Evolutionary conservation across 1,140 invertebrate species (phyloP).

Genomic region (Zaprionus capensis): DNA sequence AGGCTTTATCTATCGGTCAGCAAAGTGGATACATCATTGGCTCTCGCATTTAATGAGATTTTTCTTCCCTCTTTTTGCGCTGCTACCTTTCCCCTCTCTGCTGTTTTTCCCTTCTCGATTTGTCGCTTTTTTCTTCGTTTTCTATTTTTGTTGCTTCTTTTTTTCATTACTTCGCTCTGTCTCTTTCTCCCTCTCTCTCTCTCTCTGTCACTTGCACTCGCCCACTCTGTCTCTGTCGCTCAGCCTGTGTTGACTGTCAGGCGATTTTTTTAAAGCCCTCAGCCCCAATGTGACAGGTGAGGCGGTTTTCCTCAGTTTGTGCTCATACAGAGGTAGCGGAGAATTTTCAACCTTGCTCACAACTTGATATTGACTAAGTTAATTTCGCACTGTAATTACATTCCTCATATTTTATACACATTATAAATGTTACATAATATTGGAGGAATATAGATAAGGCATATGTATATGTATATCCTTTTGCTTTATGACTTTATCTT

Average conservation of each 20-base stretch:
- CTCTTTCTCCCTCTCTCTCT: background rate
- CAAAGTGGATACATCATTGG: constrained; percentile 47
- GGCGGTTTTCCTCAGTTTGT: background rate
- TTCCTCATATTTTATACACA: background rate
- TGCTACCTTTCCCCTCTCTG: background rate
- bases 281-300: constrained; percentile 19
- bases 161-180: background rate
- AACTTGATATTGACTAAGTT: background rate
- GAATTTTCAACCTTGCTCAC: background rate
- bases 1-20: constrained; percentile 45
- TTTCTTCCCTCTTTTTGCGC: constrained; percentile 13
- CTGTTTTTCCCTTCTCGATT: constrained; percentile 6
- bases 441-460: no score
- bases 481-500: no score
- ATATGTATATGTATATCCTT: no score
- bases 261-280: constrained; percentile 19
- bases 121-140: constrained; percentile 13
- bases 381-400: background rate
- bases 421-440: background rate
- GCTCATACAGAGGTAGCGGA: background rate
- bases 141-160: constrained; percentile 1
- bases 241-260: constrained; percentile 20
- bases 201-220: background rate
- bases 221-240: no score
- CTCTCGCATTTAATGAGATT: constrained; percentile 55